These are phyloP conservation scores for Sinelater perroti DNA, from an alignment of 2,888 invertebrate genomes.

Conservation along the genomic window DNA sequence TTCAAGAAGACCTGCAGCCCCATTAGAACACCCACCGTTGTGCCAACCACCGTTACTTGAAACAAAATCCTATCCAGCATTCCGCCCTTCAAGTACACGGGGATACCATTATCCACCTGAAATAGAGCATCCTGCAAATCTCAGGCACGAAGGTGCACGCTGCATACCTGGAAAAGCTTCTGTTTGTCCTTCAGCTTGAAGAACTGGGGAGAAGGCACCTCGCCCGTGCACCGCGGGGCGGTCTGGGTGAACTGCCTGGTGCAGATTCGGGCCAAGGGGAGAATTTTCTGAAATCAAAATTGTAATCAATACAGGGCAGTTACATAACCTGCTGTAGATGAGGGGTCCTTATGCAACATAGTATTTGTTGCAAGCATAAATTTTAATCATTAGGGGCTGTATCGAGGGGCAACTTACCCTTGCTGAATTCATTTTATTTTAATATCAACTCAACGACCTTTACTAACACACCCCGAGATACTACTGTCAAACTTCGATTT, in stretches of 20 bases:
- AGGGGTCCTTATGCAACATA: not conserved
- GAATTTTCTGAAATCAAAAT: constrained; percentile 15
- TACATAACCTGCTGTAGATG: too few relatives aligned
- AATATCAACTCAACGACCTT: too few relatives aligned
- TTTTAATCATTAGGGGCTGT: too few relatives aligned
- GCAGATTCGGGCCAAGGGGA: constrained; percentile 17
- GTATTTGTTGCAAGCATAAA: too few relatives aligned
- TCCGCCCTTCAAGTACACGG: constrained; percentile 69
- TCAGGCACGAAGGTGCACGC: not conserved
- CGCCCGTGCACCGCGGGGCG: constrained; percentile 14
- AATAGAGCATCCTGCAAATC: constrained; percentile 34
- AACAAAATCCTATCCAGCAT: constrained; percentile 63
- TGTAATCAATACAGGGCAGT: not conserved
- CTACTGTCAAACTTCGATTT: too few relatives aligned
- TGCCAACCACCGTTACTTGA: constrained; percentile 56
- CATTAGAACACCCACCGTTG: constrained; percentile 55
- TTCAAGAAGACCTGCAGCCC: constrained; percentile 39
- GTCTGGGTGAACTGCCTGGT: constrained; percentile 18
- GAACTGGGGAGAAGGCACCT: constrained; percentile 28
- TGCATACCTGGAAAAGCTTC: constrained; percentile 24
- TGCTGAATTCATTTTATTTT: constrained; percentile 16
- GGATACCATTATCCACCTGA: constrained; percentile 68
- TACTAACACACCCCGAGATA: too few relatives aligned
- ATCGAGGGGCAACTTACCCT: constrained; percentile 9
- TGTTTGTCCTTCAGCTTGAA: constrained; percentile 29